Evolutionary conservation across 2,797 vertebrate species (phyloP).

Genomic region (Buphagus erythrorhynchus): DNA sequence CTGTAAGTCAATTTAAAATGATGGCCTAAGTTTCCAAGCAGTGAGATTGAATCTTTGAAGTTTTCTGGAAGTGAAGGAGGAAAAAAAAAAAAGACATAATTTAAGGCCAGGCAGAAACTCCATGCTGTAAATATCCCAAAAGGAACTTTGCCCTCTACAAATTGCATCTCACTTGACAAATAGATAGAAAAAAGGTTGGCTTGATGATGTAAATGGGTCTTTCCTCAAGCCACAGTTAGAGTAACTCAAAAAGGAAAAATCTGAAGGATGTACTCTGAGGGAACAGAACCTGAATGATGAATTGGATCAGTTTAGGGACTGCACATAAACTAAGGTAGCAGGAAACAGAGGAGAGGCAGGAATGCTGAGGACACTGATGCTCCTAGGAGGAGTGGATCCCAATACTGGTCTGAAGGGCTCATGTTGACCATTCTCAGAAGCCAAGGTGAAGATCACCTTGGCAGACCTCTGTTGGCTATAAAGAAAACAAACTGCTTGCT

Average conservation of each 20-base stretch:
- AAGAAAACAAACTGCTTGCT: neutral
- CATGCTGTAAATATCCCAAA: neutral
- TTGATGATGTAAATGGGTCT: neutral
- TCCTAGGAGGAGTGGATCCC: neutral
- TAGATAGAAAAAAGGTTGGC: accelerated
- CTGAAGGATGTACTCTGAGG: neutral
- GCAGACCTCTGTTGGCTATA: neutral
- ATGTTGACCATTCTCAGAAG: neutral
- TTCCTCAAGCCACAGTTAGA: neutral
- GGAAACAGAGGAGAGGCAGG: neutral
- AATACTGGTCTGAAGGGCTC: neutral
- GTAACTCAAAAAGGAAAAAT: neutral
- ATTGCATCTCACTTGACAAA: neutral
- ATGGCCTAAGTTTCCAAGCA: neutral
- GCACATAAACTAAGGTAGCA: neutral
- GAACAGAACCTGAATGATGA: neutral
- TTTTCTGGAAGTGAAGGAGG: neutral
- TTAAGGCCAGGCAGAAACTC: neutral
- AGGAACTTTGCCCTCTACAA: neutral
- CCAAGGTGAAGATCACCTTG: neutral
- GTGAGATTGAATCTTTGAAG: neutral
- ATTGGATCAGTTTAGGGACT: neutral
- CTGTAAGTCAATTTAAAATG: neutral
- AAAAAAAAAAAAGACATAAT: neutral
- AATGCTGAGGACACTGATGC: neutral